Conservation (phyloP, 1,140 invertebrate genomes). For the Scaptomyza hsui region DNA sequence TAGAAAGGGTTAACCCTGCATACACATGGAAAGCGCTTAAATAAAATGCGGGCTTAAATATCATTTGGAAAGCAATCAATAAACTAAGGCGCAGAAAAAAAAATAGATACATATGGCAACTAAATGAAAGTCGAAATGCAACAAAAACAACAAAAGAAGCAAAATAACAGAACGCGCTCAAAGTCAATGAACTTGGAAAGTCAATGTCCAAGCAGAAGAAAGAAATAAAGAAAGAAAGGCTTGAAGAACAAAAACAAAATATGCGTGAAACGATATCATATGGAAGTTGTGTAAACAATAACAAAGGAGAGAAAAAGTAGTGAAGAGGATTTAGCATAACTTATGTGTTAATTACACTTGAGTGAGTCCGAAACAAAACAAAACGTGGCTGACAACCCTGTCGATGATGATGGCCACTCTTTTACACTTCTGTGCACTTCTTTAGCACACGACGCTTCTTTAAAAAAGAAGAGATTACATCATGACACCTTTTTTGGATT, state of each 20-base stretch:
- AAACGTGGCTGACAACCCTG: slow-evolving; percentile 2
- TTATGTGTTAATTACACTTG: slow-evolving; percentile 38
- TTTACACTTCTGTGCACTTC: slow-evolving; percentile 16
- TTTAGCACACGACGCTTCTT: slow-evolving; percentile 17
- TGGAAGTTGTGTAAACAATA: slow-evolving; percentile 25
- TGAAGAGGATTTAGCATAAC: slow-evolving; percentile 26
- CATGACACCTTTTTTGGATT: slow-evolving; percentile 36
- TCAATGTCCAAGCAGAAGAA: slow-evolving; percentile 15
- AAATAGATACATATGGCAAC: neutral
- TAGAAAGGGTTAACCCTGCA: slow-evolving; percentile 49
- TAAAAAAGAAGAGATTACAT: slow-evolving; percentile 28
- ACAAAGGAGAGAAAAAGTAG: neutral
- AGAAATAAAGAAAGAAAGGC: slow-evolving; percentile 29
- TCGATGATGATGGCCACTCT: neutral
- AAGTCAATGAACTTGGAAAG: slow-evolving; percentile 31
- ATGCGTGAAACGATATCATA: slow-evolving; percentile 12
- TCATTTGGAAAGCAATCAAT: slow-evolving; percentile 39
- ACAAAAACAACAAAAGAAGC: slow-evolving; percentile 11
- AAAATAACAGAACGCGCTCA: slow-evolving; percentile 8
- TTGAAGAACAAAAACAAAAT: slow-evolving; percentile 13
- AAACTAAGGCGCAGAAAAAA: slow-evolving; percentile 23
- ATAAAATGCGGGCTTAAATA: slow-evolving; percentile 11
- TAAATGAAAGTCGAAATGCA: slow-evolving; percentile 44
- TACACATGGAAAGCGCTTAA: slow-evolving; percentile 13
- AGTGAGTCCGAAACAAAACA: neutral